Evolutionary conservation across 2,888 invertebrate genomes (phyloP), one percentile per base, ranked within the genome.

Genomic region (Chesias legatella): DNA sequence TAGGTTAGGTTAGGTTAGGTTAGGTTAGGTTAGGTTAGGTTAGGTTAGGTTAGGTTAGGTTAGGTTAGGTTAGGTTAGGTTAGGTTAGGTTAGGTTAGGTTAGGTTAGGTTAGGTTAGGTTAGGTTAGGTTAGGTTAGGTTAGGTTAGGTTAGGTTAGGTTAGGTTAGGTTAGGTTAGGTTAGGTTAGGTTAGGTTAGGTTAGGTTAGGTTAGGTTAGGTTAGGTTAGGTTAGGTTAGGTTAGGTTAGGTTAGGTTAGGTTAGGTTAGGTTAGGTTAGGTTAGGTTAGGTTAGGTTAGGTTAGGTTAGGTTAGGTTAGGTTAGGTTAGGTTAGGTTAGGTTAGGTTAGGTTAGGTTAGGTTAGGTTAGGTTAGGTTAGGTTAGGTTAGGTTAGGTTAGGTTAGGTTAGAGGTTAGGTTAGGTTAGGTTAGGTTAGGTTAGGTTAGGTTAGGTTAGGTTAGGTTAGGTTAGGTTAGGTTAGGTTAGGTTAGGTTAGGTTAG

Each of bases 281-380:
- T 40, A 40, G 45, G 45, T 45, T 35, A 40, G 45, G 45, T 45
- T 40, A 45, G 45, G 40, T 36, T 46, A 46, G 41, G 41, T 41
- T 46, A 46, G 46, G 46, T 46, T 46, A 46, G 46, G 46, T 46
- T 46, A 46, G 46, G 41, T 46, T 46, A 46, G 46, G 46, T 46
- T 46, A 41, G 41, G 46, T 46, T 41, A 41, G 46, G 41, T 46
- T 41, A 46, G 46, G 46, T 46, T 46, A 46, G 46, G 46, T 46
- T 46, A 37, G 41, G 46, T 46, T 41, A 46, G 46, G 46, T 46
- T 46, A 46, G 46, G 41, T 46, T 46, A 41, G 46, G 46, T 41
- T 46, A 35, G 40, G 40, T 41, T 45, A 41, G 40, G 40, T 45
- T 41, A 36, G 40, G 45, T 45, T 37, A 37, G 43, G 37, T 37